Conservation (phyloP, 1,140 invertebrate genomes). For the Drosophila malerkotliana region DNA sequence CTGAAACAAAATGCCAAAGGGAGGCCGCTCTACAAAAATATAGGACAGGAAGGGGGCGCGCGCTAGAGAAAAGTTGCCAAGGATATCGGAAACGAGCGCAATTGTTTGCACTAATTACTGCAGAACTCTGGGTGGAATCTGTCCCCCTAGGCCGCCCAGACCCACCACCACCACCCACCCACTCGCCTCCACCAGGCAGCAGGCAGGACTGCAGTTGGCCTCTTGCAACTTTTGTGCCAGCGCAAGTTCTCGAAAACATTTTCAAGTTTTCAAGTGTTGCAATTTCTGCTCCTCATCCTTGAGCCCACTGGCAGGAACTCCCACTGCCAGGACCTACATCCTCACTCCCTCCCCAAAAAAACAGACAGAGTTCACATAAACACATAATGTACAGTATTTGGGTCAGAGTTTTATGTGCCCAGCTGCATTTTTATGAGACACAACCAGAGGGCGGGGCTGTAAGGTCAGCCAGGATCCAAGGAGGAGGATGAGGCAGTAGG, state of each 20-base stretch:
- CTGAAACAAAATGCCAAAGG: constrained; percentile 63
- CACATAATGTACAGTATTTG: constrained; percentile 78
- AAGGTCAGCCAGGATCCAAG: background rate
- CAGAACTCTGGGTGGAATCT: constrained; percentile 13
- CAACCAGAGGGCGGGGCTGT: background rate
- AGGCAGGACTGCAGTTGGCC: constrained; percentile 49
- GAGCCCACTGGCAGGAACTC: background rate
- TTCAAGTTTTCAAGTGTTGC: constrained; percentile 80
- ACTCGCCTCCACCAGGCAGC: constrained; percentile 3
- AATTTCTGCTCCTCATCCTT: constrained; percentile 52
- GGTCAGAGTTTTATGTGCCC: constrained; percentile 61
- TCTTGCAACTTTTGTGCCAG: constrained; percentile 60
- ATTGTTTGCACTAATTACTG: constrained; percentile 81
- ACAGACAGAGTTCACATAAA: constrained; percentile 50
- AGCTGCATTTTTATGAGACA: constrained; percentile 52
- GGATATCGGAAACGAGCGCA: constrained; percentile 65
- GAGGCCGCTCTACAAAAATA: background rate
- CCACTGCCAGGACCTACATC: background rate
- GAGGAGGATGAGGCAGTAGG: background rate
- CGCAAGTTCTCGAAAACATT: constrained; percentile 74
- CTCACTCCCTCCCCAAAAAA: background rate
- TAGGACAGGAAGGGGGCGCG: background rate
- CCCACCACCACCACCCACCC: background rate
- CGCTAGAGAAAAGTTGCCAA: constrained; percentile 44
- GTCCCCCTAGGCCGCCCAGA: background rate